Conservation (phyloP, 1,140 invertebrate genomes). For the Diabrotica virgifera region DNA sequence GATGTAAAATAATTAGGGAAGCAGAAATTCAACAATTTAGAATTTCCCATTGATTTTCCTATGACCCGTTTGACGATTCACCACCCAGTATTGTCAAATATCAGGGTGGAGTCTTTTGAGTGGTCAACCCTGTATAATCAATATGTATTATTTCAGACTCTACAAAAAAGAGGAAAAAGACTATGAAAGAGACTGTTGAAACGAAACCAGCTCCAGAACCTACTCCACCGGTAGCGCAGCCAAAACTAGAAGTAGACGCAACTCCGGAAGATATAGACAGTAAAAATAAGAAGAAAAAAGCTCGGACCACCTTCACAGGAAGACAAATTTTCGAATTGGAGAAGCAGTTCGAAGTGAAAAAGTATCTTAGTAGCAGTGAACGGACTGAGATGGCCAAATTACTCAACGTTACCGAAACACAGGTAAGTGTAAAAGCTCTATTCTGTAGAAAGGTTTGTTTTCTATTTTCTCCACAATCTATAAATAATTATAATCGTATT, state of each 20-base stretch:
- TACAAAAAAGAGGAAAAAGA: conserved; percentile 38
- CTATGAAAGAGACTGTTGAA: conserved; percentile 39
- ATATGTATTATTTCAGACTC: neutral
- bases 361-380: conserved; percentile 94
- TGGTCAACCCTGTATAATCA: no score
- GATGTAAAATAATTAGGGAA: no score
- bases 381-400: conserved; percentile 90
- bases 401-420: conserved; percentile 91
- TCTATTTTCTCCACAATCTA: no score
- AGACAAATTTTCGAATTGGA: conserved; percentile 95
- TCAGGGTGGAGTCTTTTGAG: no score
- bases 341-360: conserved; percentile 93
- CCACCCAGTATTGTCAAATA: no score
- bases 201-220: conserved; percentile 27
- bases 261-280: conserved; percentile 59
- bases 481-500: no score
- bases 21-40: no score
- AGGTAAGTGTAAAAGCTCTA: conserved; percentile 68
- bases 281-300: conserved; percentile 86
- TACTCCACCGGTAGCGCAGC: conserved; percentile 7
- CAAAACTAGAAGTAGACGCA: conserved; percentile 29
- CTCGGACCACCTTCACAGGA: conserved; percentile 91
- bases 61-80: no score
- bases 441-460: no score
- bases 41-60: no score